A percentile compares a stretch with the other conserved stretches of the same genome.
Evolutionary conservation across 2,888 invertebrate species (phyloP).

Genomic region (Sthenelais limicola): DNA sequence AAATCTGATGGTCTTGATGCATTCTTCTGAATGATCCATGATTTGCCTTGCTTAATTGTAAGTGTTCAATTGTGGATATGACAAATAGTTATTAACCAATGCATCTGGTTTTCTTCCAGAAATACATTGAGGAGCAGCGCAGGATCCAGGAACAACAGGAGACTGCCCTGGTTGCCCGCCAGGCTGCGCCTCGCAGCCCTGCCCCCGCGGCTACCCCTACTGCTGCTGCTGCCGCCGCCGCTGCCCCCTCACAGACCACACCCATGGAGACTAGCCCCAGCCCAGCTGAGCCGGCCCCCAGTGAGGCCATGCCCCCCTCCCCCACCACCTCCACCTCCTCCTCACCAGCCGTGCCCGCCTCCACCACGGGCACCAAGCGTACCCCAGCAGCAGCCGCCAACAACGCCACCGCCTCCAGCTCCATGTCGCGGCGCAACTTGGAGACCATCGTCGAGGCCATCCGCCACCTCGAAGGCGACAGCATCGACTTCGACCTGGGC

Average conservation of each 20-base stretch:
- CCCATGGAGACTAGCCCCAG: background rate
- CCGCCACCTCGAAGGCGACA: conserved; percentile 94
- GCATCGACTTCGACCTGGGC: conserved; percentile 15
- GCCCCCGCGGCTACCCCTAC: background rate
- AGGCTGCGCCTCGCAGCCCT: background rate
- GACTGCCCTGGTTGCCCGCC: conserved; percentile 27
- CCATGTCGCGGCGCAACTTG: conserved; percentile 91
- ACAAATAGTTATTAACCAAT: background rate
- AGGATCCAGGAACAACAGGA: conserved; percentile 42
- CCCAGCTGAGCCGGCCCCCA: background rate
- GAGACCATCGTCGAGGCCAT: conserved; percentile 99
- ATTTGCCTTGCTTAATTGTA: background rate
- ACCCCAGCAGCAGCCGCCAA: conserved; percentile 21
- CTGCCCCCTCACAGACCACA: background rate
- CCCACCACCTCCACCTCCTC: background rate
- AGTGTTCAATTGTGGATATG: background rate
- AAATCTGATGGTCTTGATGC: background rate
- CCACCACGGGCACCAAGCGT: background rate
- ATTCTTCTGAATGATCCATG: background rate
- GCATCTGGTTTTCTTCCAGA: conserved; percentile 19
- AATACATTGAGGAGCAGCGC: conserved; percentile 27
- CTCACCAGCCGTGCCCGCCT: background rate
- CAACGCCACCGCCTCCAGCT: conserved; percentile 34
- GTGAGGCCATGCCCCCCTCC: background rate
- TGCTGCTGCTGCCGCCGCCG: background rate